Percentiles rank a stretch among this genome's conserved stretches.
phyloP scores from a whole-genome alignment of 2,113 vertebrate genomes.

The Aspidoscelis tigris region DNA sequence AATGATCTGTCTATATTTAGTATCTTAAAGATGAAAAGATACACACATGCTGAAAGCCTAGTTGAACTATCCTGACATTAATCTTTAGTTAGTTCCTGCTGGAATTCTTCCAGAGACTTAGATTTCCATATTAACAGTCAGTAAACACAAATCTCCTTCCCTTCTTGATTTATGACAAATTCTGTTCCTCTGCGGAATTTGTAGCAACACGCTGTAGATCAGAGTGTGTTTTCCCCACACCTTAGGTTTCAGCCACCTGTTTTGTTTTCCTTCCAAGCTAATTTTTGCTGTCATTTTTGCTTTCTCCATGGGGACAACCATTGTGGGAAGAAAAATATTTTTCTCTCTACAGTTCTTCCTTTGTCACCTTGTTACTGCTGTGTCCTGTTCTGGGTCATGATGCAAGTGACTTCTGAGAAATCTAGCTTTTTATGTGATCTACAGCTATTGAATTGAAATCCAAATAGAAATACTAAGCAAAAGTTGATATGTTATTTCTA shows the following conservation, averaged over 20 bases:
- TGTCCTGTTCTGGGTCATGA: too few relatives aligned
- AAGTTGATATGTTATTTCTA: too few relatives aligned
- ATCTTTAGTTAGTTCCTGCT: neutral
- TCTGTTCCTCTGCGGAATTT: conserved; percentile 57
- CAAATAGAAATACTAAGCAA: too few relatives aligned
- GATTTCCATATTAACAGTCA: conserved; percentile 48
- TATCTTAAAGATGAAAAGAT: neutral
- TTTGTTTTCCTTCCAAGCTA: conserved; percentile 70
- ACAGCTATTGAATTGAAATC: too few relatives aligned
- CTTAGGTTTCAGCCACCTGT: conserved; percentile 65
- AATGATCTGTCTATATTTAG: neutral
- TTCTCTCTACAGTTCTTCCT: too few relatives aligned
- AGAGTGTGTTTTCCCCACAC: conserved; percentile 49
- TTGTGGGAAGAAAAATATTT: too few relatives aligned
- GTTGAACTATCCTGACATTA: neutral
- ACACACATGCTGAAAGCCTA: neutral
- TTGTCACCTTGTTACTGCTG: too few relatives aligned
- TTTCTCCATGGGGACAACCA: conserved; percentile 33
- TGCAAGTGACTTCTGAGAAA: too few relatives aligned
- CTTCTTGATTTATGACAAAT: conserved; percentile 56
- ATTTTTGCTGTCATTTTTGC: conserved; percentile 48
- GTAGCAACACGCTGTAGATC: conserved; percentile 53
- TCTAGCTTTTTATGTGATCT: too few relatives aligned
- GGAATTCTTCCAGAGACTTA: conserved; percentile 51
- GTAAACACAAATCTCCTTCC: conserved; percentile 53